Evolutionary conservation across 1,140 invertebrate species (phyloP).

Genomic region (Mesaphorura yosii): DNA sequence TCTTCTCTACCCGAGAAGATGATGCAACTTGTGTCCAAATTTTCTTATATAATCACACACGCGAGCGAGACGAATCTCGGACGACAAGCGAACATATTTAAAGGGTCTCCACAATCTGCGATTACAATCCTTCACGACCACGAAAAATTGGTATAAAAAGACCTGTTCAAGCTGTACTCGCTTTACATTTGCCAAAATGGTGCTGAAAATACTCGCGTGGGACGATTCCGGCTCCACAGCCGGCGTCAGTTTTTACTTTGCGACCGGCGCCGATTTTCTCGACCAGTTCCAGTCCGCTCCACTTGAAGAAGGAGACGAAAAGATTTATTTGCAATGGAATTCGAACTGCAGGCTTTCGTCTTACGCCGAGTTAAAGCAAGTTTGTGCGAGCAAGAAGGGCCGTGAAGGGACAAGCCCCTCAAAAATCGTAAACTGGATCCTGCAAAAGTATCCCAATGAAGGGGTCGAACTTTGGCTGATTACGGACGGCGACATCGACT

Average conservation of each 20-base stretch:
- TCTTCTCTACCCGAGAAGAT: no score
- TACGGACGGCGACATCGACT: slow-evolving; percentile 11
- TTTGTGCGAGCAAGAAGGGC: neutral
- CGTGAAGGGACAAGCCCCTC: slow-evolving; percentile 6
- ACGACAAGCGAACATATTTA: no score
- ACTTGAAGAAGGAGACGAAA: neutral
- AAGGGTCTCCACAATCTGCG: no score
- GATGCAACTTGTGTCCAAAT: no score
- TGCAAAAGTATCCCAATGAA: neutral
- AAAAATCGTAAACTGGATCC: slow-evolving; percentile 4
- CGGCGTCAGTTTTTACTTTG: neutral
- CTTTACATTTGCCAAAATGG: no score
- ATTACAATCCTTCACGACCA: no score
- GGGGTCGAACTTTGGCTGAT: slow-evolving; percentile 11
- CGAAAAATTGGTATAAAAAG: no score
- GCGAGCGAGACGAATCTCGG: no score
- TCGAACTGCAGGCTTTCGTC: neutral
- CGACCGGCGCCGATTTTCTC: neutral
- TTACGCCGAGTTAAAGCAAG: neutral
- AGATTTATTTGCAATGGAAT: neutral
- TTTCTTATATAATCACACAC: no score
- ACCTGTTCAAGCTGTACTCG: no score
- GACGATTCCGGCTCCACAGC: slow-evolving; percentile 9
- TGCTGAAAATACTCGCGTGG: slow-evolving; percentile 5
- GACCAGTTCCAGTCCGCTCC: neutral